Base-by-base conservation (phyloP, 2,888 invertebrate genomes). In the Eustalomyia histrio region DNA sequence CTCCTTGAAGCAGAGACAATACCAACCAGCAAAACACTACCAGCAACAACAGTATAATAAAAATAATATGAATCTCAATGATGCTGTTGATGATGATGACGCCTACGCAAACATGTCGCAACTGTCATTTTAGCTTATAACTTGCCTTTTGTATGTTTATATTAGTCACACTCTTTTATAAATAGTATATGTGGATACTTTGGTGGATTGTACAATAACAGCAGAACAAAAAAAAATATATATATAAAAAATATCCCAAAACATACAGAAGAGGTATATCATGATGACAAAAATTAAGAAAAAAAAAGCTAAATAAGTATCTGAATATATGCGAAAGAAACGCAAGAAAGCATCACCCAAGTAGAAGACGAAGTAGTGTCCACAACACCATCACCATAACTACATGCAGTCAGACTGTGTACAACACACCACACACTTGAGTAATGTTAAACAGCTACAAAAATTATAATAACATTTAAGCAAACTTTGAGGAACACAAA, bases 61-160 rank as follows among this genome's bases (percentile, higher is more conserved):
- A 79, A 80, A 80, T 81, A 71, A 81, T 76, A 73, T 76, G 69
- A 78, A 80, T 79, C 76, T 81, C 75, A 76, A 82, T 84, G 80
- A 78, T 82, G 84, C 55, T 76, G 79, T 65, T 71, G 84, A 80
- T 75, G 81, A 29, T 80, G 85, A 80, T 72, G 83, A 84, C 89
- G 87, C 89, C 88, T 86, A 87, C 88, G 87, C 88, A 87, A 75
- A 87, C 88, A 88, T 88, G 88, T 86, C 88, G 86, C 88, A 88
- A 87, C 88, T 89, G 89, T 89, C 89, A 89, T 88, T 89, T 89
- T 86, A 85, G 88, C 88, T 88, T 88, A 88, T 78, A 78, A 75
- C 87, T 85, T 86, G 85, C 85, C 88, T 87, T 89, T 81, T 88
- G 87, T 89, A 89, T 87, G 88, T 89, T 88, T 89, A 89, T 89